phyloP scores from a whole-genome alignment of 2,797 vertebrate genomes.

The Hyperoplus immaculatus region DNA sequence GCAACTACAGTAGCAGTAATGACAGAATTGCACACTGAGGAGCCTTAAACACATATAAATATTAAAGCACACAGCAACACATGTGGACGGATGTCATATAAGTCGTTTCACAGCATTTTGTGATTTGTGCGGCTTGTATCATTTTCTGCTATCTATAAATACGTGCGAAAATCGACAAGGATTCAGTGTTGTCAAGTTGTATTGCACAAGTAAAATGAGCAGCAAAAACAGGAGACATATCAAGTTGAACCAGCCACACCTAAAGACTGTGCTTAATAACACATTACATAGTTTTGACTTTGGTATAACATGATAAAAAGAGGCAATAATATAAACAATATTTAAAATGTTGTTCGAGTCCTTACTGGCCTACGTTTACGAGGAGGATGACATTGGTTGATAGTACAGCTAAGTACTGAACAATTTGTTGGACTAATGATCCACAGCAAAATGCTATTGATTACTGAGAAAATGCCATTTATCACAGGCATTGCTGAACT shows the following conservation, averaged over 20 bases:
- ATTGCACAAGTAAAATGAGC: slow-evolving; percentile 61
- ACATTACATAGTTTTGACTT: slow-evolving; percentile 52
- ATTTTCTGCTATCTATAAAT: not conserved
- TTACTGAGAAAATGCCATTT: slow-evolving; percentile 18
- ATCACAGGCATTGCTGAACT: slow-evolving; percentile 20
- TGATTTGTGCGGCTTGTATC: slow-evolving; percentile 8
- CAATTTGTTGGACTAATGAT: slow-evolving; percentile 14
- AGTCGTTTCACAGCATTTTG: not conserved
- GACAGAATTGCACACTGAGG: not conserved
- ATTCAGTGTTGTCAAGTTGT: slow-evolving; percentile 23
- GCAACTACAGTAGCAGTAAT: not conserved
- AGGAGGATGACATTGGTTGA: slow-evolving; percentile 10
- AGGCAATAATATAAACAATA: slow-evolving; percentile 5
- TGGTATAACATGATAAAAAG: slow-evolving; percentile 55
- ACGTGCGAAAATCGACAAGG: slow-evolving; percentile 11
- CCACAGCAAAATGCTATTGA: slow-evolving; percentile 30
- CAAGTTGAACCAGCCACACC: slow-evolving; percentile 16
- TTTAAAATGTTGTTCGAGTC: slow-evolving; percentile 9
- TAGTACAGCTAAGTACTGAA: slow-evolving; percentile 23
- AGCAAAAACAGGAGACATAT: slow-evolving; percentile 26
- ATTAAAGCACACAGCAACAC: not conserved
- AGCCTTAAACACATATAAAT: slow-evolving; percentile 5
- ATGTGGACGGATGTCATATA: not conserved
- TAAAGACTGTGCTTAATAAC: slow-evolving; percentile 1
- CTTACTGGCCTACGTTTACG: slow-evolving; percentile 14